A percentile compares a stretch with the other conserved stretches of the same genome.
phyloP scores from a whole-genome alignment of 2,113 vertebrate genomes.

The Argyrosomus japonicus region DNA sequence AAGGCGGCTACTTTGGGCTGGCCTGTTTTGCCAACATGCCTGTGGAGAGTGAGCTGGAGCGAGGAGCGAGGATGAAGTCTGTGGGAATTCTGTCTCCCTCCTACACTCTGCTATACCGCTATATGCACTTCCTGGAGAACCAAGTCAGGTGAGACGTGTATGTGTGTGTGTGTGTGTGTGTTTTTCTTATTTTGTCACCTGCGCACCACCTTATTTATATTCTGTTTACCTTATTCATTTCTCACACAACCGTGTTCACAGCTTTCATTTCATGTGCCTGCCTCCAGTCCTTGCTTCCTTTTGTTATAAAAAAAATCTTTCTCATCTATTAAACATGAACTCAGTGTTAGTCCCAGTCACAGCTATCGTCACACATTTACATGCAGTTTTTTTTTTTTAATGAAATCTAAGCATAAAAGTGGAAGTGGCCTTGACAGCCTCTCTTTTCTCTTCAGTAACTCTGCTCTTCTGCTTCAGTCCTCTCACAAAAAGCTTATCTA shows the following conservation, averaged over 20 bases:
- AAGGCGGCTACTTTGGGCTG: slow-evolving; percentile 95
- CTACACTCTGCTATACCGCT: slow-evolving; percentile 95
- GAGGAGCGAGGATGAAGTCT: slow-evolving; percentile 97
- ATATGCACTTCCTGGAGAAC: slow-evolving; percentile 99
- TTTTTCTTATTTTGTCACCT: neutral
- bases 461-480: slow-evolving; percentile 33
- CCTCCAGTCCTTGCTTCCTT: slow-evolving; percentile 18
- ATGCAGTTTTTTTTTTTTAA: slow-evolving; percentile 54
- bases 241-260: neutral
- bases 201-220: neutral
- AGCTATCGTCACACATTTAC: slow-evolving; percentile 48
- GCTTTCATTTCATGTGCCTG: slow-evolving; percentile 9
- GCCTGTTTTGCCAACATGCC: slow-evolving; percentile 99
- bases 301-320: slow-evolving; percentile 49
- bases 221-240: slow-evolving; percentile 11
- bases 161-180: neutral
- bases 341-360: slow-evolving; percentile 39
- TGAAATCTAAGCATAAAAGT: slow-evolving; percentile 29
- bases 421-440: slow-evolving; percentile 32
- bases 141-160: slow-evolving; percentile 91
- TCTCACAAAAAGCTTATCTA: slow-evolving; percentile 31
- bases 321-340: slow-evolving; percentile 77
- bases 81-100: slow-evolving; percentile 97
- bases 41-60: slow-evolving; percentile 95
- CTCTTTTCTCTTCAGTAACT: slow-evolving; percentile 24